Evolutionary conservation across 2,888 invertebrate genomes (phyloP).

Genomic region (Diachrysia chrysitis): DNA sequence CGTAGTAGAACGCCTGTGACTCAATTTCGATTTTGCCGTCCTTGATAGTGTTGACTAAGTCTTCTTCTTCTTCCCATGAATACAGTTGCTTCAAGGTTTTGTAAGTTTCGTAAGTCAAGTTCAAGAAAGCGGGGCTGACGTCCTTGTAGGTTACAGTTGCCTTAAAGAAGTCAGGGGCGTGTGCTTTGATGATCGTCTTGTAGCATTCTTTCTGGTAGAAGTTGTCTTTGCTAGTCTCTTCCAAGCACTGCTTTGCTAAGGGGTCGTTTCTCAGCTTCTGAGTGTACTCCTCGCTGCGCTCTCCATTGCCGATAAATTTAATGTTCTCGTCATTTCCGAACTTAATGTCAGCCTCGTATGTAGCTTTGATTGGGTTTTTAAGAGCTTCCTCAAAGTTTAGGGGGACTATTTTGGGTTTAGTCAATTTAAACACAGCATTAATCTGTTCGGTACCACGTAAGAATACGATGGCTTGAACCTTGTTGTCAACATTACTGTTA

Average conservation of each 20-base stretch:
- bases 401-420: conserved; percentile 84
- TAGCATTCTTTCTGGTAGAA: conserved; percentile 89
- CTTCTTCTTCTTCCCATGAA: conserved; percentile 83
- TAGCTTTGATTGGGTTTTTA: conserved; percentile 83
- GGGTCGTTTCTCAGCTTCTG: conserved; percentile 82
- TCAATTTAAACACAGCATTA: conserved; percentile 80
- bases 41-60: conserved; percentile 75
- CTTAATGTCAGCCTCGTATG: conserved; percentile 82
- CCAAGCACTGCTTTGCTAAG: conserved; percentile 82
- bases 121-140: conserved; percentile 76
- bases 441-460: conserved; percentile 80
- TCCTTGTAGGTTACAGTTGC: conserved; percentile 85
- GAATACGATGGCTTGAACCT: conserved; percentile 85
- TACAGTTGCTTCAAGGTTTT: conserved; percentile 70
- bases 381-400: conserved; percentile 88
- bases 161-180: conserved; percentile 86
- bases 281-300: conserved; percentile 84
- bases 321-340: conserved; percentile 84
- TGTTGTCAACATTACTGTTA: conserved; percentile 87
- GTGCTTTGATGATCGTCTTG: conserved; percentile 86
- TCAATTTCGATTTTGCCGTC: conserved; percentile 85
- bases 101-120: conserved; percentile 82
- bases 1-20: conserved; percentile 79
- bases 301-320: conserved; percentile 78
- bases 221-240: conserved; percentile 88